Evolutionary conservation across 2,888 invertebrate species (phyloP).

Genomic region (Stenolophus ochropezus): DNA sequence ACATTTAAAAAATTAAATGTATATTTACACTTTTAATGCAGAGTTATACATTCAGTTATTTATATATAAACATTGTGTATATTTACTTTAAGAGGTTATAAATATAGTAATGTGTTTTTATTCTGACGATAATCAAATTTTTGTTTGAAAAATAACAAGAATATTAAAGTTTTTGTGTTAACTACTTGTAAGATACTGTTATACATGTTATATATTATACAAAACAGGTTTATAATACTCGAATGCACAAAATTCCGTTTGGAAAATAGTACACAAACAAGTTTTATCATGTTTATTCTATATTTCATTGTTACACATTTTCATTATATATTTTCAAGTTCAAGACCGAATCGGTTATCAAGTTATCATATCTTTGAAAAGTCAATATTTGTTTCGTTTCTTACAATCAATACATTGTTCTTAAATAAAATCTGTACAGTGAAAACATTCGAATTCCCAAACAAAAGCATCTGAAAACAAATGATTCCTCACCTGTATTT

Average conservation of each 20-base stretch:
- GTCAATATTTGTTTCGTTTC: neutral
- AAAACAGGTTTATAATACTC: neutral
- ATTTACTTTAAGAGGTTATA: too few species aligned
- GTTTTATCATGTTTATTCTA: neutral
- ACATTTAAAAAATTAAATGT: neutral
- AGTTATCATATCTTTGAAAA: neutral
- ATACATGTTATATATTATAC: neutral
- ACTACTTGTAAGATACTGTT: neutral
- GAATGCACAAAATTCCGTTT: neutral
- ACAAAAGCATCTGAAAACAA: neutral
- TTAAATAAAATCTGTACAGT: too few species aligned
- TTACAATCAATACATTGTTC: neutral
- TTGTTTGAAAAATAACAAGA: too few species aligned
- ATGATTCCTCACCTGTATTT: neutral
- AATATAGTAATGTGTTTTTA: too few species aligned
- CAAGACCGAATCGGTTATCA: neutral
- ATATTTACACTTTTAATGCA: neutral
- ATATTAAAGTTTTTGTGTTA: too few species aligned
- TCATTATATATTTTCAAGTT: neutral
- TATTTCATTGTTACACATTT: neutral
- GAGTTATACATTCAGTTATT: too few species aligned
- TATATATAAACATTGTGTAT: too few species aligned
- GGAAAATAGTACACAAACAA: neutral
- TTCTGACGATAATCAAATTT: too few species aligned
- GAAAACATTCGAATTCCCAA: too few species aligned